These are phyloP conservation scores for Pimpla rufipes DNA, from an alignment of 2,888 invertebrate genomes.

Conservation along the genomic window DNA sequence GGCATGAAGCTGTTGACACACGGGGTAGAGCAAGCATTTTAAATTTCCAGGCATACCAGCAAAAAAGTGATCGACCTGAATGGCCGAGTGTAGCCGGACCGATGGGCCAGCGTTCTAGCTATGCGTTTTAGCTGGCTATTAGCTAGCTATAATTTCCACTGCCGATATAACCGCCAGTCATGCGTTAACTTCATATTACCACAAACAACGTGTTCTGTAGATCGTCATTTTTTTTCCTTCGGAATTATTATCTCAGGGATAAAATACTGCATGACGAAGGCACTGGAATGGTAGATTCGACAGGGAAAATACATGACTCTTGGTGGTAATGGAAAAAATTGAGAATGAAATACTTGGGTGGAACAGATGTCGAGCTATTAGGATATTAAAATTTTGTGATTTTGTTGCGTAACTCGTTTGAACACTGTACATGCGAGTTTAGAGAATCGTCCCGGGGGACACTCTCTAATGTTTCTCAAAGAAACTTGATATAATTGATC, in stretches of 20 bases:
- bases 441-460: conserved; percentile 10
- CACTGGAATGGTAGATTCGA: conserved; percentile 2
- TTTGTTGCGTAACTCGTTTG: background rate
- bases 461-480: conserved; percentile 40
- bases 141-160: conserved; percentile 1
- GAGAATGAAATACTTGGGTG: conserved; percentile 9
- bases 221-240: conserved; percentile 13
- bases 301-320: conserved; percentile 6
- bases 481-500: conserved; percentile 31
- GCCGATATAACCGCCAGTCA: conserved; percentile 6
- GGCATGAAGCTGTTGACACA: conserved; percentile 52
- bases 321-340: conserved; percentile 18
- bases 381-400: conserved; percentile 45
- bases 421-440: background rate
- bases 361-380: conserved; percentile 34
- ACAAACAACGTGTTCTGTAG: conserved; percentile 2
- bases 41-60: conserved; percentile 82
- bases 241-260: conserved; percentile 12
- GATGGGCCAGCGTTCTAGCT: conserved; percentile 43
- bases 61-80: conserved; percentile 83
- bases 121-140: conserved; percentile 21
- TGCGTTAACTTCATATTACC: conserved; percentile 7
- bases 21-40: conserved; percentile 77
- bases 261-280: conserved; percentile 44
- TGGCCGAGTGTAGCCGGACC: conserved; percentile 77